Conservation (phyloP, 2,888 invertebrate species). For the Hemaris fuciformis region DNA sequence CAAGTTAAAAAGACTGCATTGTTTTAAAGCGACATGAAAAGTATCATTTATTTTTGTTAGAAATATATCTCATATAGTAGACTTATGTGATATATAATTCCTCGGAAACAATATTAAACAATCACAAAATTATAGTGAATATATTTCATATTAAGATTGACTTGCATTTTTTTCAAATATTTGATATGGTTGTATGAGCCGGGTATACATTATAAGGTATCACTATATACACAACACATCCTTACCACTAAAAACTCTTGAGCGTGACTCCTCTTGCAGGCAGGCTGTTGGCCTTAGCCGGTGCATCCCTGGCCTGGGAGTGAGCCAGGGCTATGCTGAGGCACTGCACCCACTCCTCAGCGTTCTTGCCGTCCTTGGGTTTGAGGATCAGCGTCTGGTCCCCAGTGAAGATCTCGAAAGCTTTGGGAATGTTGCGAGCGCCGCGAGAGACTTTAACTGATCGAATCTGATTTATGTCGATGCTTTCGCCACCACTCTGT, state of each 20-base stretch:
- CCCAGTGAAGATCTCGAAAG: slow-evolving; percentile 97
- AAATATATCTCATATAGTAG: no score
- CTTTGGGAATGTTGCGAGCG: slow-evolving; percentile 95
- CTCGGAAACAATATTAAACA: not conserved
- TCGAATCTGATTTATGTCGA: slow-evolving; percentile 95
- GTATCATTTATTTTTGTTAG: no score
- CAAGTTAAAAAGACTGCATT: not conserved
- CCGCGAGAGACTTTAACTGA: slow-evolving; percentile 96
- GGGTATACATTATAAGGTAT: not conserved
- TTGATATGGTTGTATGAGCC: not conserved
- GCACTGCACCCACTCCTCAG: slow-evolving; percentile 98
- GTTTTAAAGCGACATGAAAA: no score
- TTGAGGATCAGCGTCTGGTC: slow-evolving; percentile 96
- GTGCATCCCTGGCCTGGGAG: slow-evolving; percentile 85
- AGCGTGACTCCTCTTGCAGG: slow-evolving; percentile 75
- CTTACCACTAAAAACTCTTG: slow-evolving; percentile 61
- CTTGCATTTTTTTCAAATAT: not conserved
- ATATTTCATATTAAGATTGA: not conserved
- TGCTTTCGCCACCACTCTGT: slow-evolving; percentile 91
- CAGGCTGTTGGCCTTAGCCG: slow-evolving; percentile 76
- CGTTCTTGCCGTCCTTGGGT: slow-evolving; percentile 96
- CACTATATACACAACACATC: no score
- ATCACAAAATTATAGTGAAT: not conserved
- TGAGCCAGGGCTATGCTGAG: slow-evolving; percentile 96
- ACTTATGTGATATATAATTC: no score